These are phyloP conservation scores for Neodiprion fabricii DNA, from an alignment of 1,140 invertebrate genomes.

Conservation along the genomic window DNA sequence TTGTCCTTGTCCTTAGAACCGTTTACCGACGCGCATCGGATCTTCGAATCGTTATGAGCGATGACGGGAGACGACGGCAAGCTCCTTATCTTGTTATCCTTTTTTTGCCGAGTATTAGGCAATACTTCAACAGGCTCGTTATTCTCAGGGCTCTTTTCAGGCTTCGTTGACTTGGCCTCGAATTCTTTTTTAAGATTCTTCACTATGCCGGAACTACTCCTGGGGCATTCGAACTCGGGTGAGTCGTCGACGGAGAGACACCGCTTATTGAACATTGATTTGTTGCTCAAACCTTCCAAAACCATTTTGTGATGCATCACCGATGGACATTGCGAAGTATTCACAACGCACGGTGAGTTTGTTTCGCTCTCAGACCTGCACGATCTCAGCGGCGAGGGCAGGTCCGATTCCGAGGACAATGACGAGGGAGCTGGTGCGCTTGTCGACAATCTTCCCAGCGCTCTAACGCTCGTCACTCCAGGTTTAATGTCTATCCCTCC, in stretches of 20 bases:
- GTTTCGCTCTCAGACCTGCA: conserved; percentile 59
- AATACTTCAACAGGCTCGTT: conserved; percentile 45
- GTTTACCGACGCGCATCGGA: conserved; percentile 42
- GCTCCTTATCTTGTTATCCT: conserved; percentile 57
- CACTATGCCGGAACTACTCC: conserved; percentile 70
- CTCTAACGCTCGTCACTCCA: conserved; percentile 34
- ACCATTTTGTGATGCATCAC: conserved; percentile 68
- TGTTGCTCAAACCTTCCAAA: conserved; percentile 64
- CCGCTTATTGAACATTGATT: conserved; percentile 53
- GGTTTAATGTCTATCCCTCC: conserved; percentile 52
- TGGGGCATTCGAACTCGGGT: conserved; percentile 51
- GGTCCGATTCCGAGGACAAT: conserved; percentile 59
- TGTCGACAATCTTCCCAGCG: conserved; percentile 62
- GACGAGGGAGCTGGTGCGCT: conserved; percentile 70
- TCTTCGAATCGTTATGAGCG: conserved; percentile 59
- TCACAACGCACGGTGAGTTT: conserved; percentile 59
- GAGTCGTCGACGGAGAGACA: conserved; percentile 53
- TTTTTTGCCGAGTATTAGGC: conserved; percentile 34
- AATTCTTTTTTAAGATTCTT: conserved; percentile 86
- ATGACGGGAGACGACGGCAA: conserved; percentile 68
- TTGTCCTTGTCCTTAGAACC: conserved; percentile 48
- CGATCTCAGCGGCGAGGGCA: conserved; percentile 47
- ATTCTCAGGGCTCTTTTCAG: conserved; percentile 50
- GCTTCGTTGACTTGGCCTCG: conserved; percentile 74
- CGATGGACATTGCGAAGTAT: conserved; percentile 62